Evolutionary conservation across 2,797 vertebrate genomes (phyloP), one percentile per base, ranked within the genome.

Genomic region (Spinibarbus caldwelli): DNA sequence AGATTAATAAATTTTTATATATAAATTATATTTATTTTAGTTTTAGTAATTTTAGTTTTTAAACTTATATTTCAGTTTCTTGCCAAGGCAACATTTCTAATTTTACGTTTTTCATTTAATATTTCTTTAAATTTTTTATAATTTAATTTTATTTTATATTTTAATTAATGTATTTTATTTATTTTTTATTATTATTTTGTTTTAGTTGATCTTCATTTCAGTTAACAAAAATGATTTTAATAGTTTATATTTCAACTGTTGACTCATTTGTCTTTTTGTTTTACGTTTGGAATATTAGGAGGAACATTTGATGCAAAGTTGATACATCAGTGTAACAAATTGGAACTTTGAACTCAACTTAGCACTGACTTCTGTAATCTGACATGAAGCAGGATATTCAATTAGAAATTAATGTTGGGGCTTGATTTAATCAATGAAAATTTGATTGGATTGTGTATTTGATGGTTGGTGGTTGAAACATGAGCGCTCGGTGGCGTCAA

Each of bases 371-470:
- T 19, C 14, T 59, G 23, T 19, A 19, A 59, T 59, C 23, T 29
- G 14, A n/a, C 8, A n/a, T 3, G 15, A 41, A 78, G n/a, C 36
- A 41, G 14, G 3, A 41, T 19, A 41, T 26, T 19, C 52, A 41
- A 19, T 36, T 29, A 49, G 29, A 49, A 36, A 67, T 47, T 5
- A n/a, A 36, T 67, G 6, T 8, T 23, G 12, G 23, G 59, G 26
- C 62, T 80, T 49, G 41, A 34, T 79, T 66, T 36, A 67, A 80
- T 66, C 78, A 49, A 6, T n/a, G 47, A 14, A 45, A 10, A 49
- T n/a, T 80, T 80, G 29, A 80, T 49, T 80, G 62, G 29, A 31
- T 66, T 31, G 59, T 66, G 11, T 31, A 15, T 80, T 49, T 67
- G 62, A 49, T 43, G 49, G n/a, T n/a, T n/a, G 11, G 10, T 17